Percentiles rank a stretch among this genome's conserved stretches.
These are phyloP conservation scores for Mormoops blainvillei DNA, from an alignment of 2,113 vertebrate genomes.

Conservation along the genomic window DNA sequence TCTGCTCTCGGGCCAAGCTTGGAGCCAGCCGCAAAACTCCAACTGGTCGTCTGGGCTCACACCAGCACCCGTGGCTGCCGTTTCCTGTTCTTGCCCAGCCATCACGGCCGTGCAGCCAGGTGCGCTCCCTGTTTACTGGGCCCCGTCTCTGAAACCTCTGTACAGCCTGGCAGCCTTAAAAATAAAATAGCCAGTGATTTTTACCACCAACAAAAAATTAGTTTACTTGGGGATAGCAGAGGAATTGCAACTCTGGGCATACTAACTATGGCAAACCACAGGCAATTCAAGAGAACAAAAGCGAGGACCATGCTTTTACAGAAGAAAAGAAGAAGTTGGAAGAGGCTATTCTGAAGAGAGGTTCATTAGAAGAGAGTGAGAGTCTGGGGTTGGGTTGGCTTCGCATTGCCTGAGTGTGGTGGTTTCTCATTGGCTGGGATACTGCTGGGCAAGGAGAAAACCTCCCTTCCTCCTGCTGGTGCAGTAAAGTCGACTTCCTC, in stretches of 20 bases:
- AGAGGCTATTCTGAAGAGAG: background rate
- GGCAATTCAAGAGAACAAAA: too few species aligned
- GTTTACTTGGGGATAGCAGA: background rate
- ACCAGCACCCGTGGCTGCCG: background rate
- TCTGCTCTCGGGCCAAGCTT: background rate
- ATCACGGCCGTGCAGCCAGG: background rate
- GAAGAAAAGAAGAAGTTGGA: background rate
- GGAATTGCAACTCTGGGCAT: background rate
- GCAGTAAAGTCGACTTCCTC: background rate
- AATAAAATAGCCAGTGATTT: background rate
- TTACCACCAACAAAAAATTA: background rate
- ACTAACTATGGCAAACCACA: background rate
- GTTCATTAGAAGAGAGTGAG: background rate
- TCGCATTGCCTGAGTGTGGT: too few species aligned
- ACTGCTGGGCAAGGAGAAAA: background rate
- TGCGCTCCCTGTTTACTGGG: background rate
- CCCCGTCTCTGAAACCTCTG: background rate
- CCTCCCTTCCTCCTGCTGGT: background rate
- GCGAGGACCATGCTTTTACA: background rate
- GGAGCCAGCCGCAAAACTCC: background rate
- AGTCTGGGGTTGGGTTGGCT: background rate
- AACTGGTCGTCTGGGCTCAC: background rate
- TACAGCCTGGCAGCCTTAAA: background rate
- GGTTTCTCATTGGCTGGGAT: background rate
- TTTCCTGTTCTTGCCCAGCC: background rate